Conservation (phyloP, 2,113 vertebrate genomes). For the Catharus minimus region DNA sequence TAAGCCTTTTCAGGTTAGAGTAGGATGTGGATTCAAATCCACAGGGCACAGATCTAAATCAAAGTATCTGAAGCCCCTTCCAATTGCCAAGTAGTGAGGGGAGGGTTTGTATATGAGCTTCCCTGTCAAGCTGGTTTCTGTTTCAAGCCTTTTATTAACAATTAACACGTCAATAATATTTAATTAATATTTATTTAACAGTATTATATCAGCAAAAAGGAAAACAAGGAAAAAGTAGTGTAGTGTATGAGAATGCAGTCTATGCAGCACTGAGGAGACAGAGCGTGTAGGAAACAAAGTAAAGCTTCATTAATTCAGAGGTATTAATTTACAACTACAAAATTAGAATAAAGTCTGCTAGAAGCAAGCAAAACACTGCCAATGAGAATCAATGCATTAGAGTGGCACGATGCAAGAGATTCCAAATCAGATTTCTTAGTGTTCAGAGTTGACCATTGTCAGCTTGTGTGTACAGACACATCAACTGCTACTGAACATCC, state of each 20-base stretch:
- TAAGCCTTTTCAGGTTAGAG: constrained; percentile 1
- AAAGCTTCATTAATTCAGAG: background rate
- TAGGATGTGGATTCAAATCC: background rate
- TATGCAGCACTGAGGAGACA: background rate
- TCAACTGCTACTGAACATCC: background rate
- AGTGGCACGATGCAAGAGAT: background rate
- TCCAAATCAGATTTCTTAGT: background rate
- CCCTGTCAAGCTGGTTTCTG: background rate
- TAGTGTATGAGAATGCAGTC: background rate
- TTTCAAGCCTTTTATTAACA: constrained; percentile 3
- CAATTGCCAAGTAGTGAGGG: background rate
- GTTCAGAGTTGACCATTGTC: background rate
- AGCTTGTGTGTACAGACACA: background rate
- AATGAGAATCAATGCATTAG: background rate
- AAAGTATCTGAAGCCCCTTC: background rate
- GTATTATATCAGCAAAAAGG: background rate
- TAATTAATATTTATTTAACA: no score
- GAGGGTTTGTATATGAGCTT: background rate
- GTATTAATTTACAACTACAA: background rate
- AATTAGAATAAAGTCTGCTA: background rate
- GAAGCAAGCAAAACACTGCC: background rate
- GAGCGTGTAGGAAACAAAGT: background rate
- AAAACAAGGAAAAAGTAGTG: background rate
- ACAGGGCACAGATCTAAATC: background rate
- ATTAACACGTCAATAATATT: background rate